These are phyloP conservation scores for Rhinogobio ventralis DNA, from an alignment of 2,797 vertebrate species.

Conservation along the genomic window DNA sequence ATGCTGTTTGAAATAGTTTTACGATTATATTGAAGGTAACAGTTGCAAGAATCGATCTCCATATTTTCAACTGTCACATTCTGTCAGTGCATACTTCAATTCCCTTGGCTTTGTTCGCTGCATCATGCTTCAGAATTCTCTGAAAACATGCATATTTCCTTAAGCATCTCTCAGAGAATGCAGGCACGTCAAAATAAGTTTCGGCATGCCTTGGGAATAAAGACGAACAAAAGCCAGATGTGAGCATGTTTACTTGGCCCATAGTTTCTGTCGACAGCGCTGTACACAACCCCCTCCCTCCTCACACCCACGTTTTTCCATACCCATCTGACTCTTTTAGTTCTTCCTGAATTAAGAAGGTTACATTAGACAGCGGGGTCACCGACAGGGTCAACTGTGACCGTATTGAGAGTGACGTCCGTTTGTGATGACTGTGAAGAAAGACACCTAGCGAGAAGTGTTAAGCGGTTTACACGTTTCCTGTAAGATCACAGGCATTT, in stretches of 20 bases:
- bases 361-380: conserved; percentile 24
- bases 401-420: conserved; percentile 6
- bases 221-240: conserved; percentile 74
- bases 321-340: conserved; percentile 41
- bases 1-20: neutral
- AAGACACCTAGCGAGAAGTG: neutral
- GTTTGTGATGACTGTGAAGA: conserved; percentile 7
- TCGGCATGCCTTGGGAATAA: conserved; percentile 67
- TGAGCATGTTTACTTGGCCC: conserved; percentile 74
- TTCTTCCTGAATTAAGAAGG: conserved; percentile 10
- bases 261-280: conserved; percentile 69
- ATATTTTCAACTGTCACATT: conserved; percentile 2
- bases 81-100: neutral
- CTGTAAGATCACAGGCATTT: conserved; percentile 36
- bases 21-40: neutral
- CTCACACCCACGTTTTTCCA: conserved; percentile 67
- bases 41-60: neutral
- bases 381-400: conserved; percentile 1
- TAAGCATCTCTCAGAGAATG: conserved; percentile 66
- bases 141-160: conserved; percentile 28
- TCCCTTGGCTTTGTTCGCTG: neutral
- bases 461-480: neutral
- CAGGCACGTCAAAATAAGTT: conserved; percentile 70
- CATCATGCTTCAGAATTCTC: conserved; percentile 24
- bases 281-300: conserved; percentile 71